These are phyloP conservation scores for Tetragnatha versicolor DNA, from an alignment of 1,140 invertebrate species.

Conservation along the genomic window DNA sequence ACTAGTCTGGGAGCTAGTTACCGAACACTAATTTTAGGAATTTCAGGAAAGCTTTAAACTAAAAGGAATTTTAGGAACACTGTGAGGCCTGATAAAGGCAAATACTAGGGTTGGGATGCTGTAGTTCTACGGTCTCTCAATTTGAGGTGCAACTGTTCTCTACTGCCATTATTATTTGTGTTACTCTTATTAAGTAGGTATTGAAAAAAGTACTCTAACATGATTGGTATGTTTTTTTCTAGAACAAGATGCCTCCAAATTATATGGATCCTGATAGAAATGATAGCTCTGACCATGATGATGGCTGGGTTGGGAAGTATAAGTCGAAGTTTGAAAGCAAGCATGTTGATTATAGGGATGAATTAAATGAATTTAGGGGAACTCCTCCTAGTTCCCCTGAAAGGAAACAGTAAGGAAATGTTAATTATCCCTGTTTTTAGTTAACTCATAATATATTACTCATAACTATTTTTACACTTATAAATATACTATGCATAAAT, in stretches of 20 bases:
- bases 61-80: no score
- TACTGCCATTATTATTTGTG: not conserved
- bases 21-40: no score
- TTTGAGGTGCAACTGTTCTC: not conserved
- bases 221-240: not conserved
- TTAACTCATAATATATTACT: no score
- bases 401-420: slow-evolving; percentile 17
- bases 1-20: no score
- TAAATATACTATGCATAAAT: no score
- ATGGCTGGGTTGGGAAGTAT: slow-evolving; percentile 20
- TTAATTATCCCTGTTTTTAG: no score
- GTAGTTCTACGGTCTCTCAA: no score
- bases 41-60: no score
- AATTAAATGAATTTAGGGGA: slow-evolving; percentile 34
- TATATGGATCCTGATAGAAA: slow-evolving; percentile 32
- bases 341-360: slow-evolving; percentile 32
- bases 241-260: slow-evolving; percentile 14
- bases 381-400: slow-evolving; percentile 46
- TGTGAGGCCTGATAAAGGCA: no score
- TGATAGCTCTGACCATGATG: slow-evolving; percentile 1
- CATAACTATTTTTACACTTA: no score
- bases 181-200: not conserved
- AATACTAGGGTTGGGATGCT: no score
- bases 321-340: slow-evolving; percentile 13
- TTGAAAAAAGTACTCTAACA: not conserved